Percentiles rank a stretch among this genome's conserved stretches.
These are phyloP conservation scores for Drosophila sucinea DNA, from an alignment of 1,140 invertebrate genomes.

Conservation along the genomic window DNA sequence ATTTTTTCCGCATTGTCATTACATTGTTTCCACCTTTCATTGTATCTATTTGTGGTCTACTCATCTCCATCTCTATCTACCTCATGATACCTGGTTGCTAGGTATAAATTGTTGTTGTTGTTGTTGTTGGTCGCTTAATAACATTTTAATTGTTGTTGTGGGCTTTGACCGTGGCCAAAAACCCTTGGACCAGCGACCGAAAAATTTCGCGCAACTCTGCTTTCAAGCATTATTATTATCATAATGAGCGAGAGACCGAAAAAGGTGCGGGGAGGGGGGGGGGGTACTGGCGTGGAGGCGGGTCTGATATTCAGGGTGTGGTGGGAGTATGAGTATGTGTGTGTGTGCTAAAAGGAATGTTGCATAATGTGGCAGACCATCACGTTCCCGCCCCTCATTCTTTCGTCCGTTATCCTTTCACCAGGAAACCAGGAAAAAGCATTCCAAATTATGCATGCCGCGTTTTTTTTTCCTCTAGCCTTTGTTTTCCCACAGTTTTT, in stretches of 20 bases:
- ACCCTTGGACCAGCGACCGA: constrained; percentile 31
- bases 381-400: constrained; percentile 23
- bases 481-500: constrained; percentile 52
- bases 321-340: not conserved
- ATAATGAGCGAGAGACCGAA: constrained; percentile 59
- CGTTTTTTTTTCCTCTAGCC: constrained; percentile 61
- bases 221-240: constrained; percentile 70
- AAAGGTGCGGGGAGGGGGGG: not conserved
- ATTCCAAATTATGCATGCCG: constrained; percentile 75
- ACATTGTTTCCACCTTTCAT: constrained; percentile 46
- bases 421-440: constrained; percentile 41
- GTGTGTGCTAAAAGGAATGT: constrained; percentile 66
- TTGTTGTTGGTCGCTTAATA: constrained; percentile 64
- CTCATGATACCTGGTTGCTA: constrained; percentile 26
- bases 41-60: constrained; percentile 49
- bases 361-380: constrained; percentile 67
- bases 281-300: no score
- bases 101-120: constrained; percentile 64
- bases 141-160: constrained; percentile 79
- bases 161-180: constrained; percentile 64
- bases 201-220: constrained; percentile 50
- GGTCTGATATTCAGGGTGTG: not conserved
- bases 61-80: constrained; percentile 22
- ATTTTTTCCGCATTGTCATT: constrained; percentile 55
- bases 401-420: constrained; percentile 22